Conservation (phyloP, 2,888 invertebrate species). For the Diaphora mendica region DNA sequence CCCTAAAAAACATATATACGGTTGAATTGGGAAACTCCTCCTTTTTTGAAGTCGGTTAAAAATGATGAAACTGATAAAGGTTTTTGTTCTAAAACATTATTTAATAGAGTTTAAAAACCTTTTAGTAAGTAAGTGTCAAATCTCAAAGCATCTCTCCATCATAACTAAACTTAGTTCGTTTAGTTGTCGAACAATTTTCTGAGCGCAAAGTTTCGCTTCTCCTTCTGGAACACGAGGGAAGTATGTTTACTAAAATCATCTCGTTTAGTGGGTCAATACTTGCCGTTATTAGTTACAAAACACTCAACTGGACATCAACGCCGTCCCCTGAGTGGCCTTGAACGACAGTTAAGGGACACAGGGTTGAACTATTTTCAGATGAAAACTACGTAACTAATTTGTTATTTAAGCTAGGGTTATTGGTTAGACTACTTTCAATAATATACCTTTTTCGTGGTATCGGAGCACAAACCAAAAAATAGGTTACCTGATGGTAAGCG, state of each 20-base stretch:
- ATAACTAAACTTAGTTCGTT: not conserved
- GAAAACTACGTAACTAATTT: slow-evolving; percentile 16
- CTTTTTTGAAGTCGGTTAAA: too few relatives aligned
- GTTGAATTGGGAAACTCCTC: too few relatives aligned
- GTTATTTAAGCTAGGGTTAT: slow-evolving; percentile 6
- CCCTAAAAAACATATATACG: too few relatives aligned
- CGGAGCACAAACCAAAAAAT: too few relatives aligned
- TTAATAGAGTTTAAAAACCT: not conserved
- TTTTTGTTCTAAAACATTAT: too few relatives aligned
- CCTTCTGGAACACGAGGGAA: not conserved
- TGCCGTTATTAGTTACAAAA: slow-evolving; percentile 9
- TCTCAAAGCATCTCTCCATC: not conserved
- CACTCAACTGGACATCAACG: slow-evolving; percentile 16
- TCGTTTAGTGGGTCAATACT: slow-evolving; percentile 7
- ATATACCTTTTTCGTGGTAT: too few relatives aligned
- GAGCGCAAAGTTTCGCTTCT: not conserved
- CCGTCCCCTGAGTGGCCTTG: slow-evolving; percentile 24
- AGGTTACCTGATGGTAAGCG: too few relatives aligned
- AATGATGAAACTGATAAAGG: too few relatives aligned
- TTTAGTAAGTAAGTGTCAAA: not conserved
- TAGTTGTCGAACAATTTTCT: slow-evolving; percentile 1
- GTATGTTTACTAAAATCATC: not conserved
- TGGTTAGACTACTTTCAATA: not conserved
- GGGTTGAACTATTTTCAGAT: slow-evolving; percentile 24
- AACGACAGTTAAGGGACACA: slow-evolving; percentile 18